Evolutionary conservation across 2,113 vertebrate species (phyloP).

Genomic region (Phocoena sinus): DNA sequence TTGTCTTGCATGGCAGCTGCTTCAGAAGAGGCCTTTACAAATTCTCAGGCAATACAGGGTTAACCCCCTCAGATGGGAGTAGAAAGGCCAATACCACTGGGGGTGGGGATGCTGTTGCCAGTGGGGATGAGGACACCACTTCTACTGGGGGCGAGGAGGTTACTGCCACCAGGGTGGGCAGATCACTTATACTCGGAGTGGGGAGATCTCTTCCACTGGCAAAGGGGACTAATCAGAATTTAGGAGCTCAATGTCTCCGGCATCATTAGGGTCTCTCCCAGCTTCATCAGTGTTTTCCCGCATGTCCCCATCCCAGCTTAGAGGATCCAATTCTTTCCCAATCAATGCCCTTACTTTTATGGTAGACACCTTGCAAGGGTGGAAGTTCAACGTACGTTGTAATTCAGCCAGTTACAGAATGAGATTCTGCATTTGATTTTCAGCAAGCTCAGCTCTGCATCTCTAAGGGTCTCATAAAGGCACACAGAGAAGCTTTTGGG

Average conservation of each 20-base stretch:
- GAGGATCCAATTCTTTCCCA: neutral
- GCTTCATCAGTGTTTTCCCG: no score
- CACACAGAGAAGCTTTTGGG: neutral
- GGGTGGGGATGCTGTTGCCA: no score
- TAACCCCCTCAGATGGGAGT: neutral
- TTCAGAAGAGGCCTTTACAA: neutral
- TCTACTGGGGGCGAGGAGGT: neutral
- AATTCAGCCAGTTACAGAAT: neutral
- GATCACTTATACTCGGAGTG: no score
- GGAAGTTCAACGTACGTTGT: neutral
- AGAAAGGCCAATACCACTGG: neutral
- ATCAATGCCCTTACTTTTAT: neutral
- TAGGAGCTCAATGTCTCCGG: neutral
- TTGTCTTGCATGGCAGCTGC: neutral
- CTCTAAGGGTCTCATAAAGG: neutral
- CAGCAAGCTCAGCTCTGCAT: neutral
- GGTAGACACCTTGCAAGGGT: neutral
- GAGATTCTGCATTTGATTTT: neutral
- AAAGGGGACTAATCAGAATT: neutral
- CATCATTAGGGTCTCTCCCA: neutral
- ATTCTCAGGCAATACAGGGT: neutral
- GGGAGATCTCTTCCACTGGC: neutral
- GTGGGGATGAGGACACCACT: neutral
- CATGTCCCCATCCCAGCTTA: neutral
- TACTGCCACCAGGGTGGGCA: no score